Evolutionary conservation across 2,113 vertebrate species (phyloP).

Genomic region (Typhlomys cinereus): DNA sequence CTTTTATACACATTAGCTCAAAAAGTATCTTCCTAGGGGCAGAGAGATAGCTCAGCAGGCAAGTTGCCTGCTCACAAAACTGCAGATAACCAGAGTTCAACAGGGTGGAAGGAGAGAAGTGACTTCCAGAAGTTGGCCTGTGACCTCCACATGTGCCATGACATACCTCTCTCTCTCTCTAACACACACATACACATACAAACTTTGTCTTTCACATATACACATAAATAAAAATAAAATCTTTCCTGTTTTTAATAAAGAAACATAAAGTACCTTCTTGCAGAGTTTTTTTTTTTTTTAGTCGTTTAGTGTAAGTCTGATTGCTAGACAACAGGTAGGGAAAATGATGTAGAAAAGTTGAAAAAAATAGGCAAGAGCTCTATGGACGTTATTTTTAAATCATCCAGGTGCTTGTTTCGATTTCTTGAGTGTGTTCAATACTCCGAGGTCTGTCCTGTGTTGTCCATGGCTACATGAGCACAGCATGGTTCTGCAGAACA

Average conservation of each 20-base stretch:
- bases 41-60: too few species aligned
- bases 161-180: too few species aligned
- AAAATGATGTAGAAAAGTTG: neutral
- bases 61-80: too few species aligned
- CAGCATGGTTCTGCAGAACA: accelerated
- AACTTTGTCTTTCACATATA: too few species aligned
- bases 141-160: too few species aligned
- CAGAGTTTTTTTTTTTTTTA: neutral
- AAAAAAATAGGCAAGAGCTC: neutral
- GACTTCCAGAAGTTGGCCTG: too few species aligned
- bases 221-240: too few species aligned
- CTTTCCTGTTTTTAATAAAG: too few species aligned
- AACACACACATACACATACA: too few species aligned
- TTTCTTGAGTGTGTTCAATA: neutral
- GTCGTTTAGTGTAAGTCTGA: neutral
- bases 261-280: too few species aligned
- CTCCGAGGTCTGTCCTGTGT: neutral
- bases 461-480: neutral
- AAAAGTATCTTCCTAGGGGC: neutral
- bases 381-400: neutral
- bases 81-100: too few species aligned
- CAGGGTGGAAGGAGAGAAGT: too few species aligned
- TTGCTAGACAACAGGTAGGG: neutral
- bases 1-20: neutral
- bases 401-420: neutral